Base-by-base conservation (phyloP, 2,113 vertebrate genomes). In the Psammodynastes pulverulentus region DNA sequence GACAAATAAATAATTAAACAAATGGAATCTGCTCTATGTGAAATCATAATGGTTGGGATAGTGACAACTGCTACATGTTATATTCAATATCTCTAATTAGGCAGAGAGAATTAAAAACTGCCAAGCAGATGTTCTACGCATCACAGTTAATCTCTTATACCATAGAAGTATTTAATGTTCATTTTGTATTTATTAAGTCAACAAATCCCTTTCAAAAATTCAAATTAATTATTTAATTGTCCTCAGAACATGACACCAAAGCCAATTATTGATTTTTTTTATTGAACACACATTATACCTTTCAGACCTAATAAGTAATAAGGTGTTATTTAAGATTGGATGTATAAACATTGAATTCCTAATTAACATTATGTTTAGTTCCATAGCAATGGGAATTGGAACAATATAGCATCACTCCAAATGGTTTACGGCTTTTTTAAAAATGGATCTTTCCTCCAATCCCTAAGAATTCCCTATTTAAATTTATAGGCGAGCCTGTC, bases 141-240 rank as follows among this genome's bases (percentile, higher is more conserved):
- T 87, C 92, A 93, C 29, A 89, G 45, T 88, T 95, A 92, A 95
- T 95, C 34, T 94, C 8, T 94, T 34, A 43, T 94, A 92, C 89
- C 92, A n/a, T 91, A 89, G 93, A 94, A 95, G 1, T 49, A 39
- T 92, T 95, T 95, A 91, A 92, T 94, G 92, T 88, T 91, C 9
- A 46, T 95, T 95, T 86, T 45, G 17, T 88, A 62, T 93, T 92
- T 89, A 94, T 58, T 92, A 62, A 92, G 93, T 90, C 84, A 9
- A 87, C 53, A 92, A 93, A 72, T 45, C 93, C 9, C 84, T 48
- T 92, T 84, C 89, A 46, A 52, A 89, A 96, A 51, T 90, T 89
- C 94, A 93, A 96, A 94, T 94, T 93, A 84, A 94, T 93, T 93
- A 84, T 94, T 93, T 95, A 91, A 94, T 96, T 93, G 94, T 95